Evolutionary conservation across 2,888 invertebrate species (phyloP), one percentile per base, ranked within the genome.

Genomic region (Ashinkailepas kermadecensis): DNA sequence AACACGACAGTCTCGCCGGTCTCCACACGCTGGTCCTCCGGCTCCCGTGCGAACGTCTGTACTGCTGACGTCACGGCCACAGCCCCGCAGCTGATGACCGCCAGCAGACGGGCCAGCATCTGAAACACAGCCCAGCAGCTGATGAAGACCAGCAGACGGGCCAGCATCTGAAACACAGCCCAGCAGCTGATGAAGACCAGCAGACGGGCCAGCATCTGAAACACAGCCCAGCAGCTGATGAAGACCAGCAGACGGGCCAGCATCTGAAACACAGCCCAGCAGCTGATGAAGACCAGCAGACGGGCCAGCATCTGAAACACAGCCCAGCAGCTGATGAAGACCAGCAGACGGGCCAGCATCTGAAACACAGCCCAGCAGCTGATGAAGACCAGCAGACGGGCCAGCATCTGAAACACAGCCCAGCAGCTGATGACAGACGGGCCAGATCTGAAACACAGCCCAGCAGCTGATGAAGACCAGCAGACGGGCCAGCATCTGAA

Each of bases 11-110:
- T 91, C 81, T 94, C 93, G 21, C 96, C 96, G 80, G 94, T 93
- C 81, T 95, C 93, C 10, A 95, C 96, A 59, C 95, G 95, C 89
- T 94, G 91, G 90, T 96, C 95, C 88, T 93, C 93, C 6, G 97
- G 97, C 87, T 97, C 94, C 91, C 94, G 94, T 64, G 94, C 94
- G 88, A 97, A 97, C 87, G 93, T 92, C 89, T 97, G 97, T 86
- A 92, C 91, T 86, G 87, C 89, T 58, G 79, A 13, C 23, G 79
- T 58, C 56, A 74, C 56, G 9, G 39, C 25, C 23, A 67, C 67
- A 10, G 11, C 54, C 21, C 54, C 21, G 21, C 74, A 74, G 74
- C 56, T 18, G 54, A 21, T 56, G 56, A 21, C 21, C 3, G 56
- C 74, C 74, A 56, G 54, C 74, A 15, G 21, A 4, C 54, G 74